phyloP scores from a whole-genome alignment of 2,797 vertebrate species.

The Rachycentron canadum region DNA sequence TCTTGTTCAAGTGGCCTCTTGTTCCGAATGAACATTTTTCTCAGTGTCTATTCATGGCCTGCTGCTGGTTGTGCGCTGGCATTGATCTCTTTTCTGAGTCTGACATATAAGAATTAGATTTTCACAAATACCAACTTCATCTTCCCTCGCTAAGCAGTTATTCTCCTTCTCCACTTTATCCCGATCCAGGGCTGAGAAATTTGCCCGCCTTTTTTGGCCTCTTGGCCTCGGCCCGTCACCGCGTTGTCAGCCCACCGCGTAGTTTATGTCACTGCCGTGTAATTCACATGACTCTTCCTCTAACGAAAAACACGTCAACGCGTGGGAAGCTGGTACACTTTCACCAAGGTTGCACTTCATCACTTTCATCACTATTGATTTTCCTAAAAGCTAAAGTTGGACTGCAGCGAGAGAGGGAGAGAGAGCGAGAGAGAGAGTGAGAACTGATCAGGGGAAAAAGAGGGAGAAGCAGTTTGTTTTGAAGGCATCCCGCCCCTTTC shows the following conservation, averaged over 20 bases:
- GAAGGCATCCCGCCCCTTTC: conserved; percentile 56
- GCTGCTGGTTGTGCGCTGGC: conserved; percentile 13
- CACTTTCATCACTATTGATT: conserved; percentile 66
- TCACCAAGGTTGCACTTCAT: conserved; percentile 36
- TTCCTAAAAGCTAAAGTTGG: conserved; percentile 60
- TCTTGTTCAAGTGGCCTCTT: conserved; percentile 15
- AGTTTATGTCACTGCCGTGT: background rate
- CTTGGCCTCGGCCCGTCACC: background rate
- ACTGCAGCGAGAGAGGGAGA: conserved; percentile 13
- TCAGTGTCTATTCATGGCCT: background rate
- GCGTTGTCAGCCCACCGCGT: too few species aligned
- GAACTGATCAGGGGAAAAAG: conserved; percentile 26
- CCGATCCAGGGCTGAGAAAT: background rate
- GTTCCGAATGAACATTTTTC: conserved; percentile 22
- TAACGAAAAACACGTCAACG: conserved; percentile 12
- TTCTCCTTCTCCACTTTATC: conserved; percentile 18
- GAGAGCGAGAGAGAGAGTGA: conserved; percentile 24
- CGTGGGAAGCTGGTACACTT: conserved; percentile 26
- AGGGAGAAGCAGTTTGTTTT: conserved; percentile 63
- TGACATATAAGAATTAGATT: conserved; percentile 61
- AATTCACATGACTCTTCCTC: background rate
- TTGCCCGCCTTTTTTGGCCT: conserved; percentile 9
- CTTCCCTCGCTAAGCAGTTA: conserved; percentile 24
- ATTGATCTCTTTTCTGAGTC: conserved; percentile 45
- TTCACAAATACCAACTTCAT: conserved; percentile 50